Evolutionary conservation across 2,888 invertebrate species (phyloP), one percentile per base, ranked within the genome.

Genomic region (Scelioninae gen. 2): DNA sequence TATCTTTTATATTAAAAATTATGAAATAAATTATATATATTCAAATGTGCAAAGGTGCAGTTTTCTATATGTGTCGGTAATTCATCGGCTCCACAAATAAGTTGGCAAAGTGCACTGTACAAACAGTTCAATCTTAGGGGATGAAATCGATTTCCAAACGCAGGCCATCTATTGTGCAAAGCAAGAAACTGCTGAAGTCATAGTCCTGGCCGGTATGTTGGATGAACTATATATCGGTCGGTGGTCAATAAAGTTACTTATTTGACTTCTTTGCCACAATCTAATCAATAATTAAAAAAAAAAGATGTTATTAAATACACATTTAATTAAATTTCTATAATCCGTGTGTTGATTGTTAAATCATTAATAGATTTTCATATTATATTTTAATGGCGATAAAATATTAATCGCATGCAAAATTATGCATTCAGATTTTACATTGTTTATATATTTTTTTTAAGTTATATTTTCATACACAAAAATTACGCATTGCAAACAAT

Each of bases 111-210:
- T 79, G 37, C 80, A 65, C 73, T 46, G 35, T 41, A 31, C 25
- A 57, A 53, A 63, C 25, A 35, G 25, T 45, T 46, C 60, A 48
- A 69, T 76, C 77, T 79, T 77, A 79, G 81, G 85, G 85, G 83
- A 80, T 83, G 83, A 84, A 85, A 83, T 81, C 78, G 79, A 81
- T 79, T 79, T 77, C 79, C 76, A 80, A 82, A 73, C 80, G 80
- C 78, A 77, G 76, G 86, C 85, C 86, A 86, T 86, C 86, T 86
- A 80, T 84, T 74, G 84, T 82, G 48, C 70, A 76, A 76, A 61
- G 76, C 72, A 58, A 75, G 83, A 84, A 84, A 82, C 81, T 80
- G 55, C 79, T 80, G 57, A 48, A 53, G 78, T 81, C 80, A 78
- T 73, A 81, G 78, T 77, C 77, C 73, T 81, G 61, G 86, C 81